Base-by-base conservation (phyloP, 2,888 invertebrate species). In the Xestia xanthographa region DNA sequence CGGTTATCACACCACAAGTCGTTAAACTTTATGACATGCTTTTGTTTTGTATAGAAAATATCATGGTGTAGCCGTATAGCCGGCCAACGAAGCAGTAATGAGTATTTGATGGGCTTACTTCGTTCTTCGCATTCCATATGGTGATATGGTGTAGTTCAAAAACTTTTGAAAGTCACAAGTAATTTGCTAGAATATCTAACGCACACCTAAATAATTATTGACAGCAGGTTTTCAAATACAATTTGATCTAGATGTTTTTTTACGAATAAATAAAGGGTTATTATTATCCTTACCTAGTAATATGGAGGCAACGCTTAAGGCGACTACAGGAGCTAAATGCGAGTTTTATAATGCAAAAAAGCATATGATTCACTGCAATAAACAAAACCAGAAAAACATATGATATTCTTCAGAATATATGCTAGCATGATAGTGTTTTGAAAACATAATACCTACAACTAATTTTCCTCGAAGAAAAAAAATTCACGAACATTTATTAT, bases 1-100 rank as follows among this genome's bases (percentile, higher is more conserved):
- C 65, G 12, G 65, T 62, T 81, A 71, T 82, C 53, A 69, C 58
- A 73, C 58, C 72, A 75, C 63, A 62, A 77, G 68, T 70, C 81
- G 75, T 86, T 71, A 85, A 84, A 66, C 22, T 86, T 80, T 84
- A 85, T 73, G 68, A 50, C 20, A 66, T 60, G 17, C 53, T 80
- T 83, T 75, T 74, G 68, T 83, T 83, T 65, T 48, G 34, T 73
- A 26, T 75, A 63, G 48, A 66, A 77, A 74, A 41, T 65, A 72
- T 69, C 45, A 60, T 73, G 48, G 45, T 45, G 12, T 20, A 62
- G 38, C 12, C 41, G 58, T 76, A n/a, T 20, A 56, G 38, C 12
- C 41, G 66, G 65, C 50, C 67, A 67, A 43, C 48, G 75, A 75
- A 81, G 45, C 9, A 48, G 63, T 66, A 81, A 75, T 82, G 79